These are phyloP conservation scores for Cynocephalus volans DNA, from an alignment of 2,113 vertebrate genomes.

Conservation along the genomic window DNA sequence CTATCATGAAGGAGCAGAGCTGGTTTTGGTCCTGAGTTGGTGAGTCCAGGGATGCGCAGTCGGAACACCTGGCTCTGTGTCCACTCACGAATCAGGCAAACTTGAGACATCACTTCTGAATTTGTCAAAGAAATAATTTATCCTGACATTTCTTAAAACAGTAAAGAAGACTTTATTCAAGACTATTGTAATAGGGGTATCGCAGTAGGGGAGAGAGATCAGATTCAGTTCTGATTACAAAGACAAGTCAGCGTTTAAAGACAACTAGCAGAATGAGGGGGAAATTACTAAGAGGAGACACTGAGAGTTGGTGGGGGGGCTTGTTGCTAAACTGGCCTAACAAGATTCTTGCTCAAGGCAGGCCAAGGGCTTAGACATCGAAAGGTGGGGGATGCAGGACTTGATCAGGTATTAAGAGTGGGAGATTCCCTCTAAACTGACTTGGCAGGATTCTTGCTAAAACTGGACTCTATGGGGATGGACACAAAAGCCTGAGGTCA, in stretches of 20 bases:
- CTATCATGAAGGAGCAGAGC: accelerated
- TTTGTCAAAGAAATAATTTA: not conserved
- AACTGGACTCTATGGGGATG: not conserved
- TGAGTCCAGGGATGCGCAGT: accelerated
- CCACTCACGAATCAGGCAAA: not conserved
- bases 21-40: not conserved
- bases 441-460: not conserved
- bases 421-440: not conserved
- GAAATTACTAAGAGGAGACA: not conserved
- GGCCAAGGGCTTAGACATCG: not conserved
- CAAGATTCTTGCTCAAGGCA: not conserved
- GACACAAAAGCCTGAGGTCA: not conserved
- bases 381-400: not conserved
- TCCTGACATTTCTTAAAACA: not conserved
- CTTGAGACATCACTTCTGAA: not conserved
- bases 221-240: not conserved
- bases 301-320: not conserved
- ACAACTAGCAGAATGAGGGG: not conserved
- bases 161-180: not conserved
- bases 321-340: not conserved
- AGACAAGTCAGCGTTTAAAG: not conserved
- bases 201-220: not conserved
- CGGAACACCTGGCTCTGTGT: not conserved
- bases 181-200: not conserved
- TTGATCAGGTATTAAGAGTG: not conserved